phyloP scores from a whole-genome alignment of 2,113 vertebrate genomes.

The Neotragus moschatus region DNA sequence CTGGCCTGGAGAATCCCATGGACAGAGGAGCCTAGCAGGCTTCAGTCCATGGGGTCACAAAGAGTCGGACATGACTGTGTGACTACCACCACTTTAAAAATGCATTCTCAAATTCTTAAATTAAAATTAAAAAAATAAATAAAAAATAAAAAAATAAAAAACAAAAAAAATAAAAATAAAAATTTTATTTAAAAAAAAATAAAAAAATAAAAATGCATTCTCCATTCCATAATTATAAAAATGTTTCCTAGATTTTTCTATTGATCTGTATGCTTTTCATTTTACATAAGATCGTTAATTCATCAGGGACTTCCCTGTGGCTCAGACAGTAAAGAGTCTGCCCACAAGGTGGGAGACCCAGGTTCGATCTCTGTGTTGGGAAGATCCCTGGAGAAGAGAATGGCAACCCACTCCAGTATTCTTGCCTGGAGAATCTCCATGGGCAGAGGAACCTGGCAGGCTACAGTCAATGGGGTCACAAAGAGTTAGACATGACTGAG shows the following conservation, averaged over 20 bases:
- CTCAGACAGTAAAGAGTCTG: background rate
- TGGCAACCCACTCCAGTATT: background rate
- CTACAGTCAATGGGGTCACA: background rate
- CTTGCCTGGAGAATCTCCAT: background rate
- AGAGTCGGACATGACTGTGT: too few species aligned
- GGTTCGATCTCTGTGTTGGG: background rate
- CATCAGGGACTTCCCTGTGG: background rate
- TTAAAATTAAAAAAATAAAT: too few species aligned
- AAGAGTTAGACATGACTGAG: background rate
- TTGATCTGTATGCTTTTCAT: background rate
- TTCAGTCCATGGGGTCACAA: too few species aligned
- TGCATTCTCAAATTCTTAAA: too few species aligned
- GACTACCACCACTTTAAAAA: background rate
- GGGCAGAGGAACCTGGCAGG: background rate
- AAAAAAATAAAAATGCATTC: slow-evolving; percentile 20
- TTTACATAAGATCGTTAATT: background rate
- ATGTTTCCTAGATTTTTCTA: background rate
- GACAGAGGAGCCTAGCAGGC: too few species aligned
- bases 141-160: too few species aligned
- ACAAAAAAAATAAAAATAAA: too few species aligned
- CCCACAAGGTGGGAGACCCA: rapidly evolving
- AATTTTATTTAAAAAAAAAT: too few species aligned
- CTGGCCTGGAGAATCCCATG: too few species aligned
- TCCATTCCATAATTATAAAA: background rate
- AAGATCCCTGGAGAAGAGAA: background rate